Conservation (phyloP, 2,113 vertebrate species). For the Podarcis raffonei region DNA sequence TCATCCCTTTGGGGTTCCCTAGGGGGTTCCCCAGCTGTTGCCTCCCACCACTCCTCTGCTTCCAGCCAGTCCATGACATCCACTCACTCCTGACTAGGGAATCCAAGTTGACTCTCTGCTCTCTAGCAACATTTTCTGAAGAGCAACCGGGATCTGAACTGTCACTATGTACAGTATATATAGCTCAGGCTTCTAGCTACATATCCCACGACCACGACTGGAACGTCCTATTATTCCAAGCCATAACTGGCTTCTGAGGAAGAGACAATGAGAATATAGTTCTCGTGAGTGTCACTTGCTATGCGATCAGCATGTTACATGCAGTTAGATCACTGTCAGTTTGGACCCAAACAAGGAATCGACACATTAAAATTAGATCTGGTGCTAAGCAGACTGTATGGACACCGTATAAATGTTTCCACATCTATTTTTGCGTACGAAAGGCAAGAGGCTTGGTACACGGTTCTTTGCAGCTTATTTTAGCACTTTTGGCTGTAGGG, state of each 20-base stretch:
- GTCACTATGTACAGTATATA: too few relatives aligned
- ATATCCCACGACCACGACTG: not conserved
- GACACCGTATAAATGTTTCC: not conserved
- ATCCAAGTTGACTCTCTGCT: not conserved
- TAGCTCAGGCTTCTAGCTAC: not conserved
- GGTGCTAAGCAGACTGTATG: not conserved
- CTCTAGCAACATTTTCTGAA: not conserved
- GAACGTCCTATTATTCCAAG: not conserved
- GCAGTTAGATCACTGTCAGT: not conserved
- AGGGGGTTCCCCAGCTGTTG: too few relatives aligned
- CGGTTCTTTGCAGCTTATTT: not conserved
- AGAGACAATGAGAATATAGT: not conserved
- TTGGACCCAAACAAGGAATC: not conserved
- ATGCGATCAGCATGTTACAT: not conserved
- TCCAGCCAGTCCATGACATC: not conserved
- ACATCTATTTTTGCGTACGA: not conserved
- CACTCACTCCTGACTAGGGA: not conserved
- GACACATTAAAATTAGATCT: not conserved
- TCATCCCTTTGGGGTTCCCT: too few relatives aligned
- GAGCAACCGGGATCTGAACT: not conserved
- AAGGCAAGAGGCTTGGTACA: not conserved
- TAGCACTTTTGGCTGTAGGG: not conserved
- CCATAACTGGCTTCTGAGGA: constrained; percentile 1
- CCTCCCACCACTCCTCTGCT: too few relatives aligned
- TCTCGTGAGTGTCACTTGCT: not conserved